phyloP scores from a whole-genome alignment of 2,113 vertebrate genomes.

The Motacilla alba region DNA sequence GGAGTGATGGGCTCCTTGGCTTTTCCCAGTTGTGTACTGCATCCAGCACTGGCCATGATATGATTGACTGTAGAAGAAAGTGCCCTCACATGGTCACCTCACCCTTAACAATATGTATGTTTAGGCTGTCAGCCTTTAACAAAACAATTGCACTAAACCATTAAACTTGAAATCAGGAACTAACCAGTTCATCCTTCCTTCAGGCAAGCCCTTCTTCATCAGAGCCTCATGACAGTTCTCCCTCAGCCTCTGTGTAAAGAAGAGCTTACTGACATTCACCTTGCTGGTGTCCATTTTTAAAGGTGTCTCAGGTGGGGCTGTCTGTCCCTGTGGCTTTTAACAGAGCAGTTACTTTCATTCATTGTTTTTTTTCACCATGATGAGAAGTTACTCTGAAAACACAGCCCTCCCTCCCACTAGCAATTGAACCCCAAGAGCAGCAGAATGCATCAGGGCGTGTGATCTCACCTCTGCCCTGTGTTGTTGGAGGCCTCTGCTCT shows the following conservation, averaged over 20 bases:
- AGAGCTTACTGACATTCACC: neutral
- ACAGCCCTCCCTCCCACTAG: neutral
- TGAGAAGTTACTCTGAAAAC: neutral
- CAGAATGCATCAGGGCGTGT: neutral
- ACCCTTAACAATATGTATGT: neutral
- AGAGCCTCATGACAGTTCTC: neutral
- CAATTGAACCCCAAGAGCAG: neutral
- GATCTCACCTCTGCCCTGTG: neutral
- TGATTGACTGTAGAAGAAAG: neutral
- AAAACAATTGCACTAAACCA: neutral
- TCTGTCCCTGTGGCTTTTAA: neutral
- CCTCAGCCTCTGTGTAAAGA: neutral
- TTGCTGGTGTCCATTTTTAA: neutral
- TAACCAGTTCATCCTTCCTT: neutral
- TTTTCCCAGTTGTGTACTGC: neutral
- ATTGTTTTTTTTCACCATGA: neutral
- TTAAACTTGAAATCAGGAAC: neutral
- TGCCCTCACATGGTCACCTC: neutral
- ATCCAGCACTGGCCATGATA: neutral
- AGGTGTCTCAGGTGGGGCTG: neutral
- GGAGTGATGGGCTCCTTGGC: neutral
- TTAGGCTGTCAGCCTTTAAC: neutral
- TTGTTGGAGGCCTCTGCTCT: neutral
- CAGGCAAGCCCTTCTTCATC: neutral
- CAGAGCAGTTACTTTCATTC: neutral